Conservation (phyloP, 2,888 invertebrate species). For the Polyommatus icarus region DNA sequence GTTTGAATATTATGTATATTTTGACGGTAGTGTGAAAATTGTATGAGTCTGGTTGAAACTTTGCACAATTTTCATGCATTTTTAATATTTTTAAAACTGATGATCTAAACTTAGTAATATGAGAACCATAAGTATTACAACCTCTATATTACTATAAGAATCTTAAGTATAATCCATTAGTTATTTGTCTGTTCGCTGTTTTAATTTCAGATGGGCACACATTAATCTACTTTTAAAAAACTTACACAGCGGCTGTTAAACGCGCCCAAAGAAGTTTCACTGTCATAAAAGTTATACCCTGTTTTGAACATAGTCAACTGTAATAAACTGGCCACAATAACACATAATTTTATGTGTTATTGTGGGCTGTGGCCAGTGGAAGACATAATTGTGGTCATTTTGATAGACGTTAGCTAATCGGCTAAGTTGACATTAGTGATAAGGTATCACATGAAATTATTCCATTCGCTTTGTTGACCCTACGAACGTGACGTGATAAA, state of each 20-base stretch:
- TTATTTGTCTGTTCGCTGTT: too few relatives aligned
- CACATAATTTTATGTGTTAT: background rate
- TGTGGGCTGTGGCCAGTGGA: background rate
- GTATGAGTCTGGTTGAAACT: background rate
- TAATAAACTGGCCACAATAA: background rate
- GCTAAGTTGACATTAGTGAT: slow-evolving; percentile 27
- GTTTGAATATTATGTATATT: background rate
- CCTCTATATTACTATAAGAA: too few relatives aligned
- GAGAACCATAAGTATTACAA: too few relatives aligned
- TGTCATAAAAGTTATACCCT: background rate
- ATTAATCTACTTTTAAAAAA: too few relatives aligned
- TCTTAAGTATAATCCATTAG: too few relatives aligned
- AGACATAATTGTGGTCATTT: background rate
- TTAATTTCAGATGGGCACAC: too few relatives aligned
- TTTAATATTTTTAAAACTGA: too few relatives aligned
- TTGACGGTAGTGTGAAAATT: background rate
- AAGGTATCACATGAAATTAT: slow-evolving; percentile 30
- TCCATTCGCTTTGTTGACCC: slow-evolving; percentile 31
- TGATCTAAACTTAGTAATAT: too few relatives aligned
- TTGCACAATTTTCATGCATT: background rate
- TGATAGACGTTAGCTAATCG: slow-evolving; percentile 23
- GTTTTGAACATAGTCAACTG: background rate
- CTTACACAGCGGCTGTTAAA: too few relatives aligned
- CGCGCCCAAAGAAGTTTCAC: background rate
- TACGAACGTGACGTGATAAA: background rate